Conservation (phyloP, 2,888 invertebrate genomes). For the Pemphredon lugubris region DNA sequence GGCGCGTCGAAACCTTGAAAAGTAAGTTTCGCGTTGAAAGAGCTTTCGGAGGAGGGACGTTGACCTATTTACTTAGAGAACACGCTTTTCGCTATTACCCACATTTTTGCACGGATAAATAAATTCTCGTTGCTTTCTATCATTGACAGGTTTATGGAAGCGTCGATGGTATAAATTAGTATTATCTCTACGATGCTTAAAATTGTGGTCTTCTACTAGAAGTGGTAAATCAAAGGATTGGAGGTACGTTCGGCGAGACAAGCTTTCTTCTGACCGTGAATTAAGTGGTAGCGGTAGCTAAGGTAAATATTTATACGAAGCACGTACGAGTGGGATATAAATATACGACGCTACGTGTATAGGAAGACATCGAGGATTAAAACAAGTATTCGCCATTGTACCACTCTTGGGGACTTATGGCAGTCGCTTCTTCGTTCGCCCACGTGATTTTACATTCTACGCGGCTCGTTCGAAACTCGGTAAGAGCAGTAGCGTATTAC, state of each 20-base stretch:
- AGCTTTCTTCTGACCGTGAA: not conserved
- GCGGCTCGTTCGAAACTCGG: not conserved
- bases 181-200: no score
- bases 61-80: no score
- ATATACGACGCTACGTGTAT: not conserved
- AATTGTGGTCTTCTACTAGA: not conserved
- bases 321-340: slow-evolving; percentile 9
- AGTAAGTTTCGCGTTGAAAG: no score
- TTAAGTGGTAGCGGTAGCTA: slow-evolving; percentile 3
- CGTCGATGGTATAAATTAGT: no score
- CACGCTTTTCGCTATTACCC: no score
- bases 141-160: no score
- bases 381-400: slow-evolving; percentile 17
- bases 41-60: no score
- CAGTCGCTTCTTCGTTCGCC: slow-evolving; percentile 10
- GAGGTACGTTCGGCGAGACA: not conserved
- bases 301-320: slow-evolving; percentile 23
- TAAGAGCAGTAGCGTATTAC: no score
- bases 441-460: slow-evolving; percentile 7
- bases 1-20: no score
- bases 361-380: not conserved
- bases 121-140: no score
- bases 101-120: no score
- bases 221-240: no score
- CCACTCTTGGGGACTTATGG: not conserved